Base-by-base conservation (phyloP, 2,797 vertebrate genomes). In the Simalia tracyae region DNA sequence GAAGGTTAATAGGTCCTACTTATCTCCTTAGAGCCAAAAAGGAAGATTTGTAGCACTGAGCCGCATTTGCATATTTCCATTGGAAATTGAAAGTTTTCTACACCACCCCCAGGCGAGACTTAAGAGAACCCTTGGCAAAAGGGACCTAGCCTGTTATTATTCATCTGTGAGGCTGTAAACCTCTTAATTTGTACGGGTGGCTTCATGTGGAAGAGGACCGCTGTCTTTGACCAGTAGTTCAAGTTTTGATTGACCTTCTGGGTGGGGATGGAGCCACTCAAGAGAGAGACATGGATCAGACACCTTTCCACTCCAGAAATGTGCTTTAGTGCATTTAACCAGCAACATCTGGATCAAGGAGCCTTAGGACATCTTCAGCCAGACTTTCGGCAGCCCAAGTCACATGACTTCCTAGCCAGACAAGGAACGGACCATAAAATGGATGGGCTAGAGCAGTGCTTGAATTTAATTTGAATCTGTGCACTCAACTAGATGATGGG, bases 1-100 rank as follows among this genome's bases (percentile, higher is more conserved):
- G 98, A 98, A 99, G 99, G 99, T 99, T 99, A 99, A 98, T 98
- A 98, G 98, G 98, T 98, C 98, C 98, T 97, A 98, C 98, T 98
- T 98, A 98, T 98, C 98, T 98, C 98, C 98, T 98, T 98, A 97
- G 97, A 86, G 72, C 96, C 3, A 94, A 95, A 95, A 96, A 96
- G 97, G 97, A 94, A 96, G 97, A 97, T 96, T 97, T 97, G 97
- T 97, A 96, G 94, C 87, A 92, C 1, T 0, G 84, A 95, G 95
- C 95, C 94, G 94, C 95, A 95, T 97, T 97, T 97, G 97, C 97
- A 97, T 97, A 96, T 97, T 97, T 97, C 95, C 66, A 5, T 91
- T 93, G 96, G 96, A 97, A 96, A 94, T 56, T 81, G 97, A 81
- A 96, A 96, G 96, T 94, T 56, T 96, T 96, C 89, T 95, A 94